A percentile compares a stretch with the other conserved stretches of the same genome.
These are phyloP conservation scores for Rhizoglyphus robini DNA, from an alignment of 1,140 invertebrate genomes.

Conservation along the genomic window DNA sequence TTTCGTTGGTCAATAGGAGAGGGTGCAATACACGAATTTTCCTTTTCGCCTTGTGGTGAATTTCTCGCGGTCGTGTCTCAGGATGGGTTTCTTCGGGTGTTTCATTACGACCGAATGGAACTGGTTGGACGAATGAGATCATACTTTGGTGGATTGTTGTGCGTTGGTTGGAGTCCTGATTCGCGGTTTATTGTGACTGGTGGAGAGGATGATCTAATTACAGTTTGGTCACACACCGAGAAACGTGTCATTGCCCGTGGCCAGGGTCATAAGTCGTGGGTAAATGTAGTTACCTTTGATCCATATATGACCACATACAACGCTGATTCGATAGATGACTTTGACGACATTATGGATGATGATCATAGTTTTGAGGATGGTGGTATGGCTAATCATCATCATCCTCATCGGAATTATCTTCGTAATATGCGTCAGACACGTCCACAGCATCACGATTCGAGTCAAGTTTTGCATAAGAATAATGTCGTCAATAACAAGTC, in stretches of 20 bases:
- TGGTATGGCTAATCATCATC: not conserved
- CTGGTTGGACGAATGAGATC: conserved; percentile 73
- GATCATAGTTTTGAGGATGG: conserved; percentile 29
- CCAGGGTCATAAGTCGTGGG: conserved; percentile 86
- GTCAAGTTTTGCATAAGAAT: not conserved
- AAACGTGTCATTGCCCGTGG: conserved; percentile 84
- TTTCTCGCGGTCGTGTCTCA: conserved; percentile 85
- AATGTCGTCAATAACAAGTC: not conserved
- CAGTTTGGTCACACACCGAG: conserved; percentile 89
- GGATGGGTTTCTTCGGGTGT: conserved; percentile 89
- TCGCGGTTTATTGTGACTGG: conserved; percentile 87
- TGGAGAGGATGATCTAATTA: conserved; percentile 95
- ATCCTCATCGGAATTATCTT: no score
- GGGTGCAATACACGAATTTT: conserved; percentile 87
- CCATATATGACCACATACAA: conserved; percentile 59
- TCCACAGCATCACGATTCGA: not conserved
- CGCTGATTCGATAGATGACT: conserved; percentile 25
- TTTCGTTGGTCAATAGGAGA: conserved; percentile 66
- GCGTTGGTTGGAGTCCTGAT: conserved; percentile 96
- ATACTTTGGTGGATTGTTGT: conserved; percentile 87
- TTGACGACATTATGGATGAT: conserved; percentile 31
- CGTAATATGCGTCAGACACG: no score
- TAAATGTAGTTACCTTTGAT: conserved; percentile 92
- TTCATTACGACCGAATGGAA: conserved; percentile 95
- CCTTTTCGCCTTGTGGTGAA: conserved; percentile 84